Base-by-base conservation (phyloP, 1,140 invertebrate genomes). In the Hirudo medicinalis region DNA sequence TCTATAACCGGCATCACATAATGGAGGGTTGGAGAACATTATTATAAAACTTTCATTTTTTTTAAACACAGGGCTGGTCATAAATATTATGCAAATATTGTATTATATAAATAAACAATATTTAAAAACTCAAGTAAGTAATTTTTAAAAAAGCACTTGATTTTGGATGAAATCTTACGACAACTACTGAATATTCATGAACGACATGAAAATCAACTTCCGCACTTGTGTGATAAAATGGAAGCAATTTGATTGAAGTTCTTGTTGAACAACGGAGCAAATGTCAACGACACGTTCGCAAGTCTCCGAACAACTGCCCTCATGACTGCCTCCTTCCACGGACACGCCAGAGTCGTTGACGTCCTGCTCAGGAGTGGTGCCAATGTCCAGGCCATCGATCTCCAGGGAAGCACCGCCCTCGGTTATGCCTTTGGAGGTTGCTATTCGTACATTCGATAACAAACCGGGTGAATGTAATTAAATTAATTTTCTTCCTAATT, bases 281-380 rank as follows among this genome's bases (percentile, higher is more conserved):
- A 60, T n/a, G 68, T 70, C 17, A 70, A 73, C 40, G 63, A 55
- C 53, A 32, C 73, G 0, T 74, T 74, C 54, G 73, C 73, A 5
- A 27, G 69, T 17, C 66, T 74, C 8, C 25, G 66, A 15, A 74
- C 73, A 20, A 72, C 73, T 53, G 70, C 73, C n/a, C 70, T 74
- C 69, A 74, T 74, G 73, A 74, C 73, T 17, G 36, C 73, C 60
- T 53, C 73, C 8, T 74, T 74, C 70, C 73, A 74, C 60, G 73
- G 73, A 27, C 70, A 74, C 66, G n/a, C 68, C 9, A 66, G 67
- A 53, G 54, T 71, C 27, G 73, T 74, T 20, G 20, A 32, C 22
- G 17, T 72, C 15, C 67, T 74, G 40, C 63, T 74, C 19, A 40
- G 68, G 27, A 36, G 53, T n/a, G 73, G 73, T 27, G 73, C 73